Conservation (phyloP, 2,113 vertebrate genomes). For the Felis chaus region DNA sequence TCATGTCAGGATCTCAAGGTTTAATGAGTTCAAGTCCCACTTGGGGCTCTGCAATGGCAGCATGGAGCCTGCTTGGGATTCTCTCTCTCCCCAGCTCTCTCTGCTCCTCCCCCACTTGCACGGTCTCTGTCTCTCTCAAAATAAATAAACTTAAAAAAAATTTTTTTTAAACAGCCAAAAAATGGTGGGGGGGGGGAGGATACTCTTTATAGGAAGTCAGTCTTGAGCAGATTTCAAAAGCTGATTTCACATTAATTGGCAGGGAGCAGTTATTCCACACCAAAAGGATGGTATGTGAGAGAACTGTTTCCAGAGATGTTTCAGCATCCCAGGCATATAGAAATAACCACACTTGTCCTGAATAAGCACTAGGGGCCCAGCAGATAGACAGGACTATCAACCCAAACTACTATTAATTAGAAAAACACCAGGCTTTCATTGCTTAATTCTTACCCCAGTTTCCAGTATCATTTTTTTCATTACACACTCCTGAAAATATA, state of each 20-base stretch:
- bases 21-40: too few relatives aligned
- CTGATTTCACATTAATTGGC: background rate
- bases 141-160: too few relatives aligned
- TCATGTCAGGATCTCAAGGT: too few relatives aligned
- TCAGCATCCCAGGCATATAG: background rate
- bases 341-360: background rate
- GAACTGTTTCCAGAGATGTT: background rate
- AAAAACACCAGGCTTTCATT: background rate
- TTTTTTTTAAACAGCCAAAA: too few relatives aligned
- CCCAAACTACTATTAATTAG: background rate
- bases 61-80: too few relatives aligned
- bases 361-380: background rate
- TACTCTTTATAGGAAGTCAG: background rate
- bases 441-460: background rate
- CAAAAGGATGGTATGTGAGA: background rate
- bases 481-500: background rate
- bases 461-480: background rate
- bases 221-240: slow-evolving; percentile 15
- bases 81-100: too few relatives aligned
- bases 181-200: too few relatives aligned
- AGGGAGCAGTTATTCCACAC: background rate
- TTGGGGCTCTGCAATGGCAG: too few relatives aligned
- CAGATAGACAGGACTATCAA: background rate
- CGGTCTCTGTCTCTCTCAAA: too few relatives aligned
- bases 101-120: too few relatives aligned